phyloP scores from a whole-genome alignment of 2,113 vertebrate species.

The Paedocypris sp. region DNA sequence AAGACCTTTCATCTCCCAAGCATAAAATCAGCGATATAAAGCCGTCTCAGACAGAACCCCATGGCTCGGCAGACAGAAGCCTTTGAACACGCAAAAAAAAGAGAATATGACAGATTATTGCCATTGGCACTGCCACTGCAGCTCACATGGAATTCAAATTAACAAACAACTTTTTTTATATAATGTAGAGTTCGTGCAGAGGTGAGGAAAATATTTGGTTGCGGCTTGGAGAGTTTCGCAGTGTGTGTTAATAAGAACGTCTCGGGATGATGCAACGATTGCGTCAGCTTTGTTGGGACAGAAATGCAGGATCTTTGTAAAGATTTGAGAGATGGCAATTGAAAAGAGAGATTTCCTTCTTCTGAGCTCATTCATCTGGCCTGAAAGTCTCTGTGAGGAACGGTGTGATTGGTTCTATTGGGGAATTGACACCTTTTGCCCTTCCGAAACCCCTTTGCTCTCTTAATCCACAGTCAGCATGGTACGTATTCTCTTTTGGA shows the following conservation, averaged over 20 bases:
- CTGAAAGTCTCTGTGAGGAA: slow-evolving; percentile 9
- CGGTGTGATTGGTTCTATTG: neutral
- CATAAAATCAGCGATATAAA: slow-evolving; percentile 21
- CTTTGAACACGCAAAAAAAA: slow-evolving; percentile 34
- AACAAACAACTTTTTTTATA: slow-evolving; percentile 37
- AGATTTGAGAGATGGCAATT: neutral
- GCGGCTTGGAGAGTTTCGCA: neutral
- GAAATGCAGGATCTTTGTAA: neutral
- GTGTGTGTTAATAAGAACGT: no score
- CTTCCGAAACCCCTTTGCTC: slow-evolving; percentile 39
- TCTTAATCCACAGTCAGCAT: slow-evolving; percentile 54
- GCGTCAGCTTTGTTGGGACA: neutral
- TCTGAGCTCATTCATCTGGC: neutral
- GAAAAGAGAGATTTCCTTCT: slow-evolving; percentile 1
- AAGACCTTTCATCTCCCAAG: slow-evolving; percentile 37
- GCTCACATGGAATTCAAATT: slow-evolving; percentile 35
- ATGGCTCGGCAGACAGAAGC: slow-evolving; percentile 32
- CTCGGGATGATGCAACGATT: neutral
- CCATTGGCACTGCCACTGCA: slow-evolving; percentile 36
- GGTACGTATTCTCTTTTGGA: slow-evolving; percentile 47
- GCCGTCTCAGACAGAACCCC: slow-evolving; percentile 30
- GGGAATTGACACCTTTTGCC: neutral
- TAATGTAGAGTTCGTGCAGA: slow-evolving; percentile 33
- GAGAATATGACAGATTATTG: slow-evolving; percentile 37
- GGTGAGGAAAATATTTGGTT: slow-evolving; percentile 32